These are phyloP conservation scores for Ia io DNA, from an alignment of 2,113 vertebrate genomes.

Conservation along the genomic window DNA sequence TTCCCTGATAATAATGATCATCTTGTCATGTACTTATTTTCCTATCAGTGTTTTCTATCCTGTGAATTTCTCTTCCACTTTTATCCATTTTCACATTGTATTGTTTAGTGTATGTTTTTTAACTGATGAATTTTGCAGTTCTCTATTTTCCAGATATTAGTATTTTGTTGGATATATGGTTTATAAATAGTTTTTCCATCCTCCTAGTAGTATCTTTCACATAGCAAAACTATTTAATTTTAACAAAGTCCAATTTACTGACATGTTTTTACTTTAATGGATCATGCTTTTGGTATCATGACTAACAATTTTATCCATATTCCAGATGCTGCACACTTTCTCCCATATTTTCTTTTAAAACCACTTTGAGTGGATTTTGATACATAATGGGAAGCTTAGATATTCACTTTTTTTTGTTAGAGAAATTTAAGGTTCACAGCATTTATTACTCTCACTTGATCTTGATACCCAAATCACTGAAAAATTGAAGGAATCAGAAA, in stretches of 20 bases:
- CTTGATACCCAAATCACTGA: not conserved
- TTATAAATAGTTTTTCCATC: not conserved
- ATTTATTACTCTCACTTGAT: not conserved
- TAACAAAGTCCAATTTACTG: not conserved
- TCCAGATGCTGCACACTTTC: not conserved
- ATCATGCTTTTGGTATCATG: not conserved
- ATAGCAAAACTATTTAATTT: not conserved
- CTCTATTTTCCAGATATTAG: not conserved
- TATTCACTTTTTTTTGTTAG: not conserved
- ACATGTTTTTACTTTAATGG: not conserved
- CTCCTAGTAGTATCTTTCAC: not conserved
- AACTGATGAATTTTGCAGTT: not conserved
- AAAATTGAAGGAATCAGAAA: not conserved
- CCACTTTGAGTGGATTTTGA: not conserved
- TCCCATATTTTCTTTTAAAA: not conserved
- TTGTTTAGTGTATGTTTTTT: not conserved
- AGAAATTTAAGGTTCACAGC: not conserved
- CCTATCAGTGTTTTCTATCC: not conserved
- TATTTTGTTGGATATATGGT: not conserved
- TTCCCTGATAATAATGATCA: not conserved
- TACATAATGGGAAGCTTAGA: not conserved
- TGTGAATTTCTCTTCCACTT: not conserved
- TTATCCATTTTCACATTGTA: not conserved
- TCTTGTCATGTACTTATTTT: not conserved
- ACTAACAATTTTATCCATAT: not conserved